Percentiles rank a stretch among this genome's conserved stretches.
phyloP scores from a whole-genome alignment of 1,140 invertebrate genomes.

The Brachionus rubens region DNA sequence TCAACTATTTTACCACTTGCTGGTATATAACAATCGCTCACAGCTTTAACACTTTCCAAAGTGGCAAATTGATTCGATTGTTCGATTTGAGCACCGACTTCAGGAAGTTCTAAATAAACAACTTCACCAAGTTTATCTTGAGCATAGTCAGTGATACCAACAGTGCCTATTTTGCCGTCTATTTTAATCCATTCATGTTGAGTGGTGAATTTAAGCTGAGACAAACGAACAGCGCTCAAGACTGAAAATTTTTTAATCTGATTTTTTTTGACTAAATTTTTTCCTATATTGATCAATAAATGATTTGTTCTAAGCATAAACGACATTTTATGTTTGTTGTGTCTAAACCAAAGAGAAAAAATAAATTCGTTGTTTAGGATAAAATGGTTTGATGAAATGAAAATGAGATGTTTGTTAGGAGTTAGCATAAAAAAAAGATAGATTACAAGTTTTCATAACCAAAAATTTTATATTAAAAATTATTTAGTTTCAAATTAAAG shows the following conservation, averaged over 20 bases:
- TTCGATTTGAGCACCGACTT: constrained; percentile 25
- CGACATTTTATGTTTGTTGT: neutral
- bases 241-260: constrained; percentile 10
- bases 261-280: neutral
- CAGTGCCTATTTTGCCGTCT: neutral
- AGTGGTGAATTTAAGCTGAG: constrained; percentile 37
- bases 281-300: neutral
- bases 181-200: constrained; percentile 45
- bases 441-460: too few relatives aligned
- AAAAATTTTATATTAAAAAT: too few relatives aligned
- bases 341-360: neutral
- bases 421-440: too few relatives aligned
- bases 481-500: too few relatives aligned
- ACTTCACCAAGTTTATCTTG: constrained; percentile 43
- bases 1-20: constrained; percentile 7
- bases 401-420: too few relatives aligned
- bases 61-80: constrained; percentile 40
- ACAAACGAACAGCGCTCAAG: neutral
- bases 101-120: constrained; percentile 39
- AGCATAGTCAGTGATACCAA: constrained; percentile 47
- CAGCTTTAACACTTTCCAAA: constrained; percentile 46
- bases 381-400: too few relatives aligned
- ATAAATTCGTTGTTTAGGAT: too few relatives aligned
- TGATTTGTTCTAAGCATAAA: neutral
- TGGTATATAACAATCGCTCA: constrained; percentile 37